Evolutionary conservation across 2,797 vertebrate genomes (phyloP).

Genomic region (Peromyscus attwateri): DNA sequence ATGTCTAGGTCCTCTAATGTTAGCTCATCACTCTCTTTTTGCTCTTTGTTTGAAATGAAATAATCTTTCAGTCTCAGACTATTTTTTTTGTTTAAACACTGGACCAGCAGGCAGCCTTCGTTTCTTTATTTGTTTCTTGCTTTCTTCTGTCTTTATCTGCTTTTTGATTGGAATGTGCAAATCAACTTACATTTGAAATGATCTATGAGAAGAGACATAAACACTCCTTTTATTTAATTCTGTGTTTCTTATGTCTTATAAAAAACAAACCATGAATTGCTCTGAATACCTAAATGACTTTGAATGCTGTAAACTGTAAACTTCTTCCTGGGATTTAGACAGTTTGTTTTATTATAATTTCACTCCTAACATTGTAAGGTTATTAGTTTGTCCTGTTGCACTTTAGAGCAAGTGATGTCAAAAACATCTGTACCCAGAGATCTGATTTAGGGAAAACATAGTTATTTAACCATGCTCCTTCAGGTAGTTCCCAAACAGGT

Average conservation of each 20-base stretch:
- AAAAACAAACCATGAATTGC: neutral
- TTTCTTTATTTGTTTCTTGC: neutral
- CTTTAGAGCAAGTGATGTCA: neutral
- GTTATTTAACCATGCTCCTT: neutral
- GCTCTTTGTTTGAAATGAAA: neutral
- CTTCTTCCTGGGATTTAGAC: neutral
- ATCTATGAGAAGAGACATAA: neutral
- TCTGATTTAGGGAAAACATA: neutral
- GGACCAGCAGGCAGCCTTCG: neutral
- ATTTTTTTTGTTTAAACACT: neutral
- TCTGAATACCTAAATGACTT: neutral
- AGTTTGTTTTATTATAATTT: neutral
- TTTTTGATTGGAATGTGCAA: neutral
- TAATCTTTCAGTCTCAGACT: neutral
- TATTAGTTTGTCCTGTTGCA: neutral
- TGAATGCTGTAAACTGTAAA: neutral
- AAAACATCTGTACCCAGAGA: neutral
- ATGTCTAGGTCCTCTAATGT: neutral
- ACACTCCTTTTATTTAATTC: neutral
- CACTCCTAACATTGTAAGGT: neutral
- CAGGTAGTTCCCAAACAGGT: neutral
- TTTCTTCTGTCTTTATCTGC: neutral
- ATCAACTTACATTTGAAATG: neutral
- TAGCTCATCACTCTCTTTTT: neutral
- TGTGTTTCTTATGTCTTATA: neutral